Base-by-base conservation (phyloP, 2,888 invertebrate species). In the Orthonychiurus folsomi region DNA sequence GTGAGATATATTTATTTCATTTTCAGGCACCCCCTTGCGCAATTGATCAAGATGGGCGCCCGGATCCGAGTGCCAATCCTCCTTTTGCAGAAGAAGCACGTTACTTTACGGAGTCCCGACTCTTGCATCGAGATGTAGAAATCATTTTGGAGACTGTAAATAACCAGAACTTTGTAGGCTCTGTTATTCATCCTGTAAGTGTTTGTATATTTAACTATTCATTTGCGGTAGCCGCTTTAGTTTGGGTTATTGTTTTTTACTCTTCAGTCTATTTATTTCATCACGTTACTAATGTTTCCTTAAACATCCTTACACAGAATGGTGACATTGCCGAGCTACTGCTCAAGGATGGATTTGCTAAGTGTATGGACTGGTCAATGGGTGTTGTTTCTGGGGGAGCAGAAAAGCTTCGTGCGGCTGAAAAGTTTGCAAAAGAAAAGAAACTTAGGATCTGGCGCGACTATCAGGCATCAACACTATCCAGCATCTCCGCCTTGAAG, bases 281-380 rank as follows among this genome's bases (percentile, higher is more conserved):
- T n/a, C n/a, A n/a, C n/a, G n/a, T n/a, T n/a, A n/a, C n/a, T n/a
- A n/a, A n/a, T n/a, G n/a, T n/a, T n/a, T n/a, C n/a, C n/a, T n/a
- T n/a, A n/a, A n/a, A n/a, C n/a, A n/a, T n/a, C n/a, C n/a, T n/a
- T n/a, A n/a, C n/a, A n/a, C n/a, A 82, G 80, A 81, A 80, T 73
- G 85, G 85, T 47, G 95, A 95, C 77, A 97, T 99, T 75, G 95
- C 97, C 0, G 97, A 96, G 77, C 83, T 88, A 26, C 80, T 99
- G 65, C 78, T 96, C 69, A 83, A 84, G 62, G 90, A 93, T 77
- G 97, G 97, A 20, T 89, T 93, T 74, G 97, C 95, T 0, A 87
- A 86, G 76, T 96, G 96, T 75, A 89, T 93, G 23, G 93, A 93
- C 76, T 92, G 92, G 92, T 90, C 89, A 50, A 88, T 94, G 80